Conservation (phyloP, 2,113 vertebrate species). For the Nesogale talazaci region DNA sequence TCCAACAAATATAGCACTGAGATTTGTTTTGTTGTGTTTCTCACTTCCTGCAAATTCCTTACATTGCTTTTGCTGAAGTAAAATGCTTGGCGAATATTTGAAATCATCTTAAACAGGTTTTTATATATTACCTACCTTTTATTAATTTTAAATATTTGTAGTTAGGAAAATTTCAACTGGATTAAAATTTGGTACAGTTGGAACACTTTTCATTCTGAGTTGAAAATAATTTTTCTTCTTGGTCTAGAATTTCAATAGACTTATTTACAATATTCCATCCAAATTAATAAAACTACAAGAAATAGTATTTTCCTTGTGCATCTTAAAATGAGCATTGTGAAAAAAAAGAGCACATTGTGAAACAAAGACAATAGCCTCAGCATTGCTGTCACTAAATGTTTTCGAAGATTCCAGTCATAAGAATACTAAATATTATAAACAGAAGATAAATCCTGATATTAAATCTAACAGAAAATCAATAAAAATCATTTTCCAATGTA, state of each 20-base stretch:
- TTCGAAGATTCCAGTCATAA: background rate
- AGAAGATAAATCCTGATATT: background rate
- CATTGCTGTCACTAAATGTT: constrained; percentile 8
- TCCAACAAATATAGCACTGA: no score
- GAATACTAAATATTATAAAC: constrained; percentile 11
- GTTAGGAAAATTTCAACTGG: no score
- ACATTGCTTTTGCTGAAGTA: no score
- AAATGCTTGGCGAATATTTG: no score
- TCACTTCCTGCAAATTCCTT: no score
- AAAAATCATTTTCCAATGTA: background rate
- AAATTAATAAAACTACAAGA: background rate
- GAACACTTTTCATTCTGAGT: background rate
- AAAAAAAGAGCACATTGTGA: background rate
- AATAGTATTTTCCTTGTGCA: background rate
- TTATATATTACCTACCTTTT: no score
- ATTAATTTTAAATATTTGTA: no score
- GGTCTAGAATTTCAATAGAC: background rate
- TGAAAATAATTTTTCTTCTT: constrained; percentile 25
- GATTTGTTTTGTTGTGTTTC: no score
- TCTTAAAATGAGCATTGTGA: background rate
- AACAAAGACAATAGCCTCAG: background rate
- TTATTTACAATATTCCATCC: background rate
- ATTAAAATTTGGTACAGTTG: no score
- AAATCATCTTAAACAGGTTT: no score
- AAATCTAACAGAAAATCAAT: constrained; percentile 1